Percentiles rank a stretch among this genome's conserved stretches.
phyloP scores from a whole-genome alignment of 2,113 vertebrate genomes.

The Pseudopodoces humilis region DNA sequence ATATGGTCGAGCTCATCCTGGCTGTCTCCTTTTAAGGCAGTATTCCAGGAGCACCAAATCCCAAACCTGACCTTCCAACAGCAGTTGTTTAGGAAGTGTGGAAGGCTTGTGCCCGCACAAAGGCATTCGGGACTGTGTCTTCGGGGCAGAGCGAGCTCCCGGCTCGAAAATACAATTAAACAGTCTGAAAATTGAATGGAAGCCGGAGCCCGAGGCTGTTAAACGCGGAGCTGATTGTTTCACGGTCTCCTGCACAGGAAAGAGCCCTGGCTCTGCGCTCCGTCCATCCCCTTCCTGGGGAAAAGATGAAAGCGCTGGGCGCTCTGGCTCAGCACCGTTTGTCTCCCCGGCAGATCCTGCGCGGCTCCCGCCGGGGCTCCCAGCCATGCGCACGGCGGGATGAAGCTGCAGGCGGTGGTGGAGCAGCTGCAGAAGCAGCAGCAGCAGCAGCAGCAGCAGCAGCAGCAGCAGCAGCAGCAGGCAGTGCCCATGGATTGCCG shows the following conservation, averaged over 20 bases:
- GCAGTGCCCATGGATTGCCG: conserved; percentile 84
- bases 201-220: conserved; percentile 25
- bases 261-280: conserved; percentile 24
- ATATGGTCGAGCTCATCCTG: neutral
- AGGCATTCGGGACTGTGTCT: neutral
- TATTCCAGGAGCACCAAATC: neutral
- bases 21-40: conserved; percentile 49
- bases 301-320: conserved; percentile 35
- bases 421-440: conserved; percentile 92
- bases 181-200: conserved; percentile 35
- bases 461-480: conserved; percentile 78
- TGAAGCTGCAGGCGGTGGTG: conserved; percentile 88
- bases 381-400: conserved; percentile 78
- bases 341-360: conserved; percentile 72
- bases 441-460: conserved; percentile 83
- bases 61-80: neutral
- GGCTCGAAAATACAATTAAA: conserved; percentile 49
- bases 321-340: neutral
- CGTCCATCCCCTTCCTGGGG: conserved; percentile 23
- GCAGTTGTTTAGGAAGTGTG: neutral
- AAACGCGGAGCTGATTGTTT: conserved; percentile 48
- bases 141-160: neutral
- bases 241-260: conserved; percentile 48
- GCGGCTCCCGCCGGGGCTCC: neutral
- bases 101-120: neutral